Conservation (phyloP, 2,797 vertebrate species). For the Darevskia nairensis region DNA sequence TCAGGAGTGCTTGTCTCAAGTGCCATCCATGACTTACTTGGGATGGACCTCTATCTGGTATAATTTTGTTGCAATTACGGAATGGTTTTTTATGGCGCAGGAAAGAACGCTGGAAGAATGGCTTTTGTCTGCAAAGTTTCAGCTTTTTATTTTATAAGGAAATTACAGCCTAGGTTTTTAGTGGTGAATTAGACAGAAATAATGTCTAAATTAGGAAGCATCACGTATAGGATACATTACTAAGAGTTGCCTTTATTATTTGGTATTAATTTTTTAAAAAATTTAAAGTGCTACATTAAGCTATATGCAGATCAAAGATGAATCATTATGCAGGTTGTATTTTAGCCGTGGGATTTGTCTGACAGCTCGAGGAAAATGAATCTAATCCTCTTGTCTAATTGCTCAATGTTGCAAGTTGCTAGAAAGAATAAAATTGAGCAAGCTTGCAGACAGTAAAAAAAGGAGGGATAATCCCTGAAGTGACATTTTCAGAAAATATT, state of each 20-base stretch:
- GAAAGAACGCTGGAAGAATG: constrained; percentile 34
- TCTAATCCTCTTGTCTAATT: constrained; percentile 68
- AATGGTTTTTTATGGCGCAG: constrained; percentile 20
- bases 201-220: constrained; percentile 31
- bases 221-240: constrained; percentile 53
- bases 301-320: constrained; percentile 57
- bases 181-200: constrained; percentile 50
- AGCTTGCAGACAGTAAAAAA: constrained; percentile 55
- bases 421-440: constrained; percentile 64
- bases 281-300: neutral
- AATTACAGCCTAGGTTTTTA: constrained; percentile 34
- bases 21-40: neutral
- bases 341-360: constrained; percentile 65
- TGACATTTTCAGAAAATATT: constrained; percentile 62
- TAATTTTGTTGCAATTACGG: neutral
- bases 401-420: constrained; percentile 59
- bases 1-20: too few relatives aligned
- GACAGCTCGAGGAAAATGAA: constrained; percentile 58
- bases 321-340: constrained; percentile 65
- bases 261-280: neutral
- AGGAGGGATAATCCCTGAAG: constrained; percentile 25
- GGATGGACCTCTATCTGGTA: neutral
- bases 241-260: neutral
- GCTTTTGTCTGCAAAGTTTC: constrained; percentile 46
- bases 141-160: constrained; percentile 47